These are phyloP conservation scores for Amphipoea oculea DNA, from an alignment of 2,888 invertebrate genomes.

Conservation along the genomic window DNA sequence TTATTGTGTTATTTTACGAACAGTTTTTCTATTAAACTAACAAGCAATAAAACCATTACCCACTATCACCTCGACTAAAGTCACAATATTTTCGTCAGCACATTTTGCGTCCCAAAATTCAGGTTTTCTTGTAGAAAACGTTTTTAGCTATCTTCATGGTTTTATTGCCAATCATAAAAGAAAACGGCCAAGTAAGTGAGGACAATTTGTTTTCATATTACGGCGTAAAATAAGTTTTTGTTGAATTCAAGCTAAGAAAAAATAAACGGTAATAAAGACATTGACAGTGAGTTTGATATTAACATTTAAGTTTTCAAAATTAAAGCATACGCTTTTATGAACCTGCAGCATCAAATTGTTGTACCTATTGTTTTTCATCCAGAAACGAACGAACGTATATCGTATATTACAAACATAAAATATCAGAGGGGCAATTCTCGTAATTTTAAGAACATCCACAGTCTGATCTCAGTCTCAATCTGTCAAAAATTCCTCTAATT, in stretches of 20 bases:
- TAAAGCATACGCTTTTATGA: not conserved
- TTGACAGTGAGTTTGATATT: not conserved
- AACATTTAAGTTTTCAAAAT: not conserved
- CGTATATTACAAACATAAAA: not conserved
- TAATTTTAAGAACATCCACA: no score
- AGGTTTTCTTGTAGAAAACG: not conserved
- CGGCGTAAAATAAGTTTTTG: not conserved
- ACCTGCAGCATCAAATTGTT: not conserved
- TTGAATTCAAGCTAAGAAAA: not conserved
- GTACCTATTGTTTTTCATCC: not conserved
- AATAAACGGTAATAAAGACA: not conserved
- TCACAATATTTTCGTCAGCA: not conserved
- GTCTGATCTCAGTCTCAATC: no score
- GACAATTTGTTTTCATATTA: not conserved
- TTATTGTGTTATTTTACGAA: not conserved
- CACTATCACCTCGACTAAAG: not conserved
- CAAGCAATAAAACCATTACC: not conserved
- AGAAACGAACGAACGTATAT: no score
- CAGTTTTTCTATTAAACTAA: not conserved
- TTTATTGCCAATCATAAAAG: slow-evolving; percentile 1
- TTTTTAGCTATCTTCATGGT: not conserved
- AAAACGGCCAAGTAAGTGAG: not conserved
- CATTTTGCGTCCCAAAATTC: not conserved
- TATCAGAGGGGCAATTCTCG: no score
- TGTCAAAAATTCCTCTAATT: no score